phyloP scores from a whole-genome alignment of 2,797 vertebrate genomes.

The Hephaestus fuliginosus region DNA sequence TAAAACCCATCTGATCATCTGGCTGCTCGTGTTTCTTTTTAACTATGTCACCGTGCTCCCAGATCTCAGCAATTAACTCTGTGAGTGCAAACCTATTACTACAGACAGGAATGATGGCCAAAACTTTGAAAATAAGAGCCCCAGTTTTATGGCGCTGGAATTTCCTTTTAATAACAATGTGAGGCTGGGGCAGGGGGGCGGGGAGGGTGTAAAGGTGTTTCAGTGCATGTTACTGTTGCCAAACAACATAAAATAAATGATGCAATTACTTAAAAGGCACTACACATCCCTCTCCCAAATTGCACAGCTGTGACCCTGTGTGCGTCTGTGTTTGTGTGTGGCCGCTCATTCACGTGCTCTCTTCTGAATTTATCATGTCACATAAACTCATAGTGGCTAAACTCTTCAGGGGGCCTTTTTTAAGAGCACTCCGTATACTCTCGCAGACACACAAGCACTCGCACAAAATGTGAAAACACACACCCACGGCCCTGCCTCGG shows the following conservation, averaged over 20 bases:
- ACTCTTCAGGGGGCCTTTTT: constrained; percentile 73
- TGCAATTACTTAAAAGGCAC: constrained; percentile 75
- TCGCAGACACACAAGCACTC: constrained; percentile 23
- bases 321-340: constrained; percentile 54
- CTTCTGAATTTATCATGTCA: constrained; percentile 77
- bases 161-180: constrained; percentile 36
- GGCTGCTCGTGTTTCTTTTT: constrained; percentile 24
- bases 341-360: constrained; percentile 42
- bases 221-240: constrained; percentile 66
- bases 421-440: constrained; percentile 41
- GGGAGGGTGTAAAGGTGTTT: constrained; percentile 54
- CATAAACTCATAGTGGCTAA: constrained; percentile 72
- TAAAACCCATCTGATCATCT: not conserved
- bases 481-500: constrained; percentile 46
- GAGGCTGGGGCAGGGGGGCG: constrained; percentile 3
- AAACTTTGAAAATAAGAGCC: not conserved
- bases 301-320: constrained; percentile 58
- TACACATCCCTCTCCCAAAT: constrained; percentile 67
- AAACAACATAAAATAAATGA: constrained; percentile 80
- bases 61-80: constrained; percentile 19
- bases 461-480: constrained; percentile 38
- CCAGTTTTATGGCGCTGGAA: not conserved
- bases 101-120: constrained; percentile 5
- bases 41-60: constrained; percentile 5
- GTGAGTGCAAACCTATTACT: not conserved